Base-by-base conservation (phyloP, 2,888 invertebrate genomes). In the Platycnemis pennipes region DNA sequence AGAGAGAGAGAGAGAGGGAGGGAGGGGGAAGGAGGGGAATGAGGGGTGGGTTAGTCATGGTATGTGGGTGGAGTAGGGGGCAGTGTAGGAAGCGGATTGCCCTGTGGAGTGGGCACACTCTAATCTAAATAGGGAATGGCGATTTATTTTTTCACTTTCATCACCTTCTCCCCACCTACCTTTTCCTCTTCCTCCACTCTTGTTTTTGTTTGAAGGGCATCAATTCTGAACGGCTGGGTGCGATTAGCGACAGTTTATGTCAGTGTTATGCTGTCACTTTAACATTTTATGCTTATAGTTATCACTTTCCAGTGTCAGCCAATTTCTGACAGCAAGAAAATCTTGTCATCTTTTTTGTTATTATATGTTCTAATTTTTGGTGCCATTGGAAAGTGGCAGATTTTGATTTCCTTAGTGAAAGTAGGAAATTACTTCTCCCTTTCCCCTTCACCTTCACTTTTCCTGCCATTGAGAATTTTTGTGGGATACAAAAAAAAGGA, bases 171-270 rank as follows among this genome's bases (percentile, higher is more conserved):
- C 2, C 77, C 77, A 37, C 11, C 77, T 37, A 37, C 26, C 26
- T n/a, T 63, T 49, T 63, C 63, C 22, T 11, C 77, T 77, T 77
- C 77, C 77, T 77, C 77, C 77, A 77, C 77, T 44, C 91, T 91
- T 42, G 44, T 45, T 91, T 63, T 91, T 63, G 16, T 91, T 91
- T 91, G 91, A 69, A 91, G 63, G 63, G 91, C 91, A 89, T 3
- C 42, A 8, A 22, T 56, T 16, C 13, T 26, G 44, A 26, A 45
- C 26, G 44, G 16, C 44, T 22, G 77, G 11, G 37, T 16, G 3
- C 31, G 11, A 3, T 16, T n/a, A 77, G 77, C 2, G 16, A 11
- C 11, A 77, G 37, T 77, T 49, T 31, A 37, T 77, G 37, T 77
- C 77, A 77, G 2, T 37, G 31, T 77, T 8, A 26, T 63, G n/a